Evolutionary conservation across 1,140 invertebrate species (phyloP).

Genomic region (Anoplophora glabripennis): DNA sequence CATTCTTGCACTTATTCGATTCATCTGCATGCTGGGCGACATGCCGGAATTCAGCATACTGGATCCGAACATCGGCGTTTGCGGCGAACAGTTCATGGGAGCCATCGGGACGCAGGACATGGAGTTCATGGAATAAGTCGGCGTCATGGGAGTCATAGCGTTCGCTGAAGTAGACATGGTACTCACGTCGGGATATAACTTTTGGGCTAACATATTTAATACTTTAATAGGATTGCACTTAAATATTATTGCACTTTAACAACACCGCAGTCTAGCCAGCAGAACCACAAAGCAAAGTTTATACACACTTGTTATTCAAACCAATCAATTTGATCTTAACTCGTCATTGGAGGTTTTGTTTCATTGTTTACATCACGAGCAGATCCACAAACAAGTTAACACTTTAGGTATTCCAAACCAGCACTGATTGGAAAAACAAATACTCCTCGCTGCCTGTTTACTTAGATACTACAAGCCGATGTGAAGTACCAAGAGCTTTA

Average conservation of each 20-base stretch:
- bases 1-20: slow-evolving; percentile 62
- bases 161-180: slow-evolving; percentile 42
- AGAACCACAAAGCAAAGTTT: slow-evolving; percentile 3
- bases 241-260: slow-evolving; percentile 8
- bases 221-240: slow-evolving; percentile 26
- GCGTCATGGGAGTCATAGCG: slow-evolving; percentile 62
- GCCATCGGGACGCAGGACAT: slow-evolving; percentile 69
- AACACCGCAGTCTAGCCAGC: neutral
- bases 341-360: slow-evolving; percentile 48
- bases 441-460: slow-evolving; percentile 51
- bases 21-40: slow-evolving; percentile 58
- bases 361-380: slow-evolving; percentile 52
- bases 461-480: slow-evolving; percentile 52
- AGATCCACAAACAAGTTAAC: slow-evolving; percentile 51
- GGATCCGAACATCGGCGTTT: slow-evolving; percentile 59
- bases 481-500: slow-evolving; percentile 51
- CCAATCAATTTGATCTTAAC: slow-evolving; percentile 46
- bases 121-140: slow-evolving; percentile 75
- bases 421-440: slow-evolving; percentile 53
- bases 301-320: slow-evolving; percentile 26
- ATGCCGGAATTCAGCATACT: slow-evolving; percentile 61
- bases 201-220: slow-evolving; percentile 49
- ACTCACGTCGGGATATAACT: slow-evolving; percentile 53
- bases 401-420: slow-evolving; percentile 50
- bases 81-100: slow-evolving; percentile 65